These are phyloP conservation scores for Diabrotica virgifera DNA, from an alignment of 1,140 invertebrate genomes.

Conservation along the genomic window DNA sequence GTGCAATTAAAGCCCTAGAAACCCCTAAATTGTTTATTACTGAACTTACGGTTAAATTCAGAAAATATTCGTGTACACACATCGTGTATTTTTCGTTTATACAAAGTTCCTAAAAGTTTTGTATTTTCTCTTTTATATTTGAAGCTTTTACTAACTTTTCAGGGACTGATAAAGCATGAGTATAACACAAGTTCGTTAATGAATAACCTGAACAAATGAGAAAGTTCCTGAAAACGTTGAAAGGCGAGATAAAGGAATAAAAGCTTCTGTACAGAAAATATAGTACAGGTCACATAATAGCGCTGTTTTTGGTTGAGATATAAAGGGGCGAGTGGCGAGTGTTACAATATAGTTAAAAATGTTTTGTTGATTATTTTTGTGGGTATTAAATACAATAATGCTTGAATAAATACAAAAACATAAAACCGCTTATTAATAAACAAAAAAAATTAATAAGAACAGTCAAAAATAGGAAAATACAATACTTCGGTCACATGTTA, in stretches of 20 bases:
- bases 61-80: background rate
- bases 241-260: constrained; percentile 46
- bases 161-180: constrained; percentile 32
- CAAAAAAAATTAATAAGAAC: too few species aligned
- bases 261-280: constrained; percentile 38
- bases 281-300: constrained; percentile 44
- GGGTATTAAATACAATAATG: too few species aligned
- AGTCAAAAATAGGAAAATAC: too few species aligned
- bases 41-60: background rate
- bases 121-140: constrained; percentile 13
- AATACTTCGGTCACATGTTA: too few species aligned
- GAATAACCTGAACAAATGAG: constrained; percentile 43
- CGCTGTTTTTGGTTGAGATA: constrained; percentile 38
- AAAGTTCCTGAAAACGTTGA: constrained; percentile 46
- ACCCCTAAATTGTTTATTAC: too few species aligned
- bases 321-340: constrained; percentile 21
- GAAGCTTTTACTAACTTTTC: constrained; percentile 35
- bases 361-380: too few species aligned
- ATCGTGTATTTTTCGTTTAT: background rate
- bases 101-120: constrained; percentile 9
- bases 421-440: too few species aligned
- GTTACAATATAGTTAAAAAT: background rate
- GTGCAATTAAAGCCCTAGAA: too few species aligned
- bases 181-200: constrained; percentile 43
- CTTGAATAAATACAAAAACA: too few species aligned